phyloP scores from a whole-genome alignment of 2,113 vertebrate genomes.

The Neotragus moschatus region DNA sequence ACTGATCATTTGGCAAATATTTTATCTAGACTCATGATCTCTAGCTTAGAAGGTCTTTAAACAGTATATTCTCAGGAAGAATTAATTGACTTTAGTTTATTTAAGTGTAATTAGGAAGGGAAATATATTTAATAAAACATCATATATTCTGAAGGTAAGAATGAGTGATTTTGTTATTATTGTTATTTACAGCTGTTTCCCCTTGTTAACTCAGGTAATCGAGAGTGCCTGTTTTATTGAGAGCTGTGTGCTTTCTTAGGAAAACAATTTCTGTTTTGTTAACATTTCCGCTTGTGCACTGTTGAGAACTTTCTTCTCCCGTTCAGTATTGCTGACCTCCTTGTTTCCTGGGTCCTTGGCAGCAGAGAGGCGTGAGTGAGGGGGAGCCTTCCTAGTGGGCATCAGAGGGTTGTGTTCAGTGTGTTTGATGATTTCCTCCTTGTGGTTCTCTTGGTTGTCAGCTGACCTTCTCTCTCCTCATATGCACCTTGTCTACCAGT shows the following conservation, averaged over 20 bases:
- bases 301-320: not conserved
- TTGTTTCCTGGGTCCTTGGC: not conserved
- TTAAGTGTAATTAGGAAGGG: conserved; percentile 9
- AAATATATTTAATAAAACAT: conserved; percentile 37
- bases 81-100: conserved; percentile 31
- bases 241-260: not conserved
- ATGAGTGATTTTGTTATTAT: not conserved
- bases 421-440: not conserved
- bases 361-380: not conserved
- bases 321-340: not conserved
- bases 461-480: not conserved
- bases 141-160: conserved; percentile 13
- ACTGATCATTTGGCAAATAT: conserved; percentile 15
- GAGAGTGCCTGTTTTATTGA: conserved; percentile 25
- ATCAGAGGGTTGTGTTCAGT: not conserved
- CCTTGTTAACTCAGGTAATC: not conserved
- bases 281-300: conserved; percentile 1
- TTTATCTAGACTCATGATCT: conserved; percentile 20
- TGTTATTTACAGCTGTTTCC: not conserved
- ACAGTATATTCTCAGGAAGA: not conserved
- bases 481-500: not conserved
- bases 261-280: conserved; percentile 42
- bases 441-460: not conserved
- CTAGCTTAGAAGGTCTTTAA: conserved; percentile 26
- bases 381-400: not conserved